Base-by-base conservation (phyloP, 2,113 vertebrate species). In the Chaetodon auriga region DNA sequence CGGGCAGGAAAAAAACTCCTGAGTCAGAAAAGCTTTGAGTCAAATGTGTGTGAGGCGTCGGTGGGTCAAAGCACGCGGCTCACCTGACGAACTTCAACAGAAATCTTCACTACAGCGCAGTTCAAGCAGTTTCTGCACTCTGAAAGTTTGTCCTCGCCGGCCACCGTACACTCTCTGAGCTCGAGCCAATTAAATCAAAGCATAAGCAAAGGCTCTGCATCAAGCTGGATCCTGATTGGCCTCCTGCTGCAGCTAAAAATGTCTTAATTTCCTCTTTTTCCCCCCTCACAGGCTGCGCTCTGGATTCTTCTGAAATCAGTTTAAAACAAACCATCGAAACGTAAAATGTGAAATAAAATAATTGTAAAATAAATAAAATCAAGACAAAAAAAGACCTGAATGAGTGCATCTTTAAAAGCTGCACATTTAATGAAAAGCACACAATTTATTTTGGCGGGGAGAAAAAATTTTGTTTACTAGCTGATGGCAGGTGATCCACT, bases 151-250 rank as follows among this genome's bases (percentile, higher is more conserved):
- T 70, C 60, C 71, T 54, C 2, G 1, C 18, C 0, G 64, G 82
- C 72, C 82, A 81, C 77, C 55, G 14, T 78, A 80, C 48, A 1
- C 41, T 35, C 68, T 69, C 38, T 79, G 75, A 75, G 38, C 49
- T 4, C 14, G 5, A 76, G 58, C 82, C 74, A 83, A 76, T 89
- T 81, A 91, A 76, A 69, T 35, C 45, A 58, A 23, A 83, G 69
- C 12, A 68, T n/a, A 79, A 79, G 85, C 65, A 85, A 55, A 70
- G 69, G 48, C 82, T 21, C 65, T n/a, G 38, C 62, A 69, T 71
- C 54, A 87, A 84, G 80, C 69, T 19, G 66, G 23, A 41, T 62
- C 23, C 78, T 81, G 66, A 75, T 75, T 85, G 82, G 79, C 76
- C 77, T 73, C 69, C 51, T 16, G 51, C 15, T 15, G 25, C 58